Evolutionary conservation across 64 coral and sea anemone genomes (phyloP).

Genomic region (Porites lutea): DNA sequence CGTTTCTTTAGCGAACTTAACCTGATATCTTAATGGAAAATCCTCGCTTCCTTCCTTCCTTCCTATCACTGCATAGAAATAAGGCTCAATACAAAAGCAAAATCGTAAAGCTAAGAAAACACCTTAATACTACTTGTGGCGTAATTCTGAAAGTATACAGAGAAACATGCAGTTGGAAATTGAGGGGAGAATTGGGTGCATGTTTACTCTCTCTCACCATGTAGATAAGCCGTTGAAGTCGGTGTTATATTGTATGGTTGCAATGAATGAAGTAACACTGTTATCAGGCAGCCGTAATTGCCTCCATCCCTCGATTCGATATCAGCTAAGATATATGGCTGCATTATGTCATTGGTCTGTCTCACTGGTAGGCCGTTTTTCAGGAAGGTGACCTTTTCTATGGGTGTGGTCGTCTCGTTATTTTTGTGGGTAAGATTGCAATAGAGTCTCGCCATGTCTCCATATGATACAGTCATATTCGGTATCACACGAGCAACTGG

Average conservation of each 20-base stretch:
- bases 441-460: neutral
- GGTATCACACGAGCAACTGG: neutral
- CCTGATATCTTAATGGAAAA: no score
- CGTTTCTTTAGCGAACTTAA: no score
- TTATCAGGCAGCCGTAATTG: neutral
- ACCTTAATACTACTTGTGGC: no score
- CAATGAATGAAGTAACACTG: neutral
- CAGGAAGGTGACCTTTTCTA: neutral
- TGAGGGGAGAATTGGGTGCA: no score
- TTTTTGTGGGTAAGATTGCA: constrained; percentile 20
- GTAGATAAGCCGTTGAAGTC: neutral
- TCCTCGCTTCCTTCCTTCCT: no score
- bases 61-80: no score
- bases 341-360: neutral
- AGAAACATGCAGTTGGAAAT: no score
- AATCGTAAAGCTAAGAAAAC: no score
- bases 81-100: no score
- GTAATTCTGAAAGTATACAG: no score
- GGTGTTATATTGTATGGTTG: neutral
- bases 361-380: neutral
- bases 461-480: neutral
- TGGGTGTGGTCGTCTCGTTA: neutral
- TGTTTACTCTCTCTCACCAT: neutral
- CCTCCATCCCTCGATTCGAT: neutral
- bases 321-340: neutral